phyloP scores from a whole-genome alignment of 2,113 vertebrate genomes.

The Trogon surrucura region DNA sequence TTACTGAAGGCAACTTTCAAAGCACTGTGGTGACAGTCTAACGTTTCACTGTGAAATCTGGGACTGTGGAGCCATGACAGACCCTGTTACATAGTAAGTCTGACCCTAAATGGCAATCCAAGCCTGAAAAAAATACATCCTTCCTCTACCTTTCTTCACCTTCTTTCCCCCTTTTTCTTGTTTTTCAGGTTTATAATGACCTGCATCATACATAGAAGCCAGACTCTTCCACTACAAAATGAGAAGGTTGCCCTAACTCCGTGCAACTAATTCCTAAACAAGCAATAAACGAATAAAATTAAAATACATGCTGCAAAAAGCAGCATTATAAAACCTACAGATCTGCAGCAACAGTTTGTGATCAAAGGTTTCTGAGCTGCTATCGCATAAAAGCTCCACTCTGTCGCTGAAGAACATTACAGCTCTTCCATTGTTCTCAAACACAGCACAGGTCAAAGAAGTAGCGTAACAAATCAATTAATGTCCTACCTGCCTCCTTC shows the following conservation, averaged over 20 bases:
- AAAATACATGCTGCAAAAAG: neutral
- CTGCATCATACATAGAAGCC: neutral
- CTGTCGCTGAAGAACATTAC: neutral
- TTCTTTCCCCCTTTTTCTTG: neutral
- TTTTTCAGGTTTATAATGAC: neutral
- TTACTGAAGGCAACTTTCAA: neutral
- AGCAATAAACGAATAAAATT: neutral
- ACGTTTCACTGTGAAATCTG: slow-evolving; percentile 31
- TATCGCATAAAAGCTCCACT: neutral
- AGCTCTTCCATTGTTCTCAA: slow-evolving; percentile 44
- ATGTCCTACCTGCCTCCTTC: slow-evolving; percentile 66
- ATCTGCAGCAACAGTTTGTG: neutral
- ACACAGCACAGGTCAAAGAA: slow-evolving; percentile 47
- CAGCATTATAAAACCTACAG: neutral
- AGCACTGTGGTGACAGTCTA: neutral
- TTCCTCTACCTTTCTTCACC: neutral
- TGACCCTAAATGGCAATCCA: neutral
- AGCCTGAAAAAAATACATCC: neutral
- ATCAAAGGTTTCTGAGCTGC: slow-evolving; percentile 3
- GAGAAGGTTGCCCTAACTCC: neutral
- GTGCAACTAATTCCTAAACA: neutral
- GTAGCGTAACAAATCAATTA: slow-evolving; percentile 67
- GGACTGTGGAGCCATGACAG: neutral
- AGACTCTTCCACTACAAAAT: neutral
- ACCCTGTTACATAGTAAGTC: neutral